Conservation (phyloP, 2,113 vertebrate genomes). For the Urocynchramus pylzowi region DNA sequence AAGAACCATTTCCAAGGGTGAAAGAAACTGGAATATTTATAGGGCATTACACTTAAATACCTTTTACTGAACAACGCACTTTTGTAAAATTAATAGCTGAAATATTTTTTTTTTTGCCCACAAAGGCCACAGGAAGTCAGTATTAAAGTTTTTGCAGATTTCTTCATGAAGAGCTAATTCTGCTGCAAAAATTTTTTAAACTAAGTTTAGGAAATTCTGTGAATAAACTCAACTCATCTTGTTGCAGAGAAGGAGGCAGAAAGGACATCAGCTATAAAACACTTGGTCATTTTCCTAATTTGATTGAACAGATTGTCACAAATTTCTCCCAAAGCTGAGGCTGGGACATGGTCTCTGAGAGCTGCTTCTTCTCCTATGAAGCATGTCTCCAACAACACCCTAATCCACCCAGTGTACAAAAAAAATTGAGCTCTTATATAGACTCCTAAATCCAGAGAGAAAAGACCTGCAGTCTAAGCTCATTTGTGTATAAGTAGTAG, state of each 20-base stretch:
- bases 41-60: neutral
- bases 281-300: neutral
- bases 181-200: neutral
- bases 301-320: neutral
- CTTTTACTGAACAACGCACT: neutral
- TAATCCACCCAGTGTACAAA: neutral
- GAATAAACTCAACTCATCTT: neutral
- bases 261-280: neutral
- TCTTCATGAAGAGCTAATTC: neutral
- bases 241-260: neutral
- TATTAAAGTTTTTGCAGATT: neutral
- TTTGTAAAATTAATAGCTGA: conserved; percentile 26
- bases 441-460: neutral
- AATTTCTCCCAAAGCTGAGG: neutral
- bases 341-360: neutral
- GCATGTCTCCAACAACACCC: neutral
- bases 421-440: neutral
- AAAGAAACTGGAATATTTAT: neutral
- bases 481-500: neutral
- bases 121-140: neutral
- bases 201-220: neutral
- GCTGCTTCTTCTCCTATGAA: neutral
- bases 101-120: neutral
- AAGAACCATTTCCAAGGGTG: neutral
- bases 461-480: neutral